Evolutionary conservation across 2,797 vertebrate genomes (phyloP).

Genomic region (Hypotaenidia okinawae): DNA sequence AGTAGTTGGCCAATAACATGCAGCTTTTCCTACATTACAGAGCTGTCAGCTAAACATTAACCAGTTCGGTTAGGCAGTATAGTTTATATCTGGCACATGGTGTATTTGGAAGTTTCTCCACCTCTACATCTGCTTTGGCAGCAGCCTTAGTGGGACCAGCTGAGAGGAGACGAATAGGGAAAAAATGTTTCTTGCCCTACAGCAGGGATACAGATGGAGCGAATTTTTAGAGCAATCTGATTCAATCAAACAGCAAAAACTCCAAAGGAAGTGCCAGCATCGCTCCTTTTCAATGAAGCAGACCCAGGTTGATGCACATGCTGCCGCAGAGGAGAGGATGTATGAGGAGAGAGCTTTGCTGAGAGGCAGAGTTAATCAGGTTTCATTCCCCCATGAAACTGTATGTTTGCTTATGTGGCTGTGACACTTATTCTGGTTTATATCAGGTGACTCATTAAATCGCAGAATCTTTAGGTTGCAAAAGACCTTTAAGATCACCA

Average conservation of each 20-base stretch:
- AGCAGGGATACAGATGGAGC: not conserved
- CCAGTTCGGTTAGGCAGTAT: not conserved
- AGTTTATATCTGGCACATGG: not conserved
- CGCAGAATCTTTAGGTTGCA: too few species aligned
- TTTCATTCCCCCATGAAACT: not conserved
- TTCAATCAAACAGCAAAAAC: not conserved
- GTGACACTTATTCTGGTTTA: not conserved
- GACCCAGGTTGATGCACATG: fast-evolving
- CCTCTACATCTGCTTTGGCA: not conserved
- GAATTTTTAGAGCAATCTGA: not conserved
- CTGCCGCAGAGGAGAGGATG: fast-evolving
- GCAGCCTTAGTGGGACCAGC: not conserved
- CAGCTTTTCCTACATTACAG: not conserved
- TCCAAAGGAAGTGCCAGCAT: not conserved
- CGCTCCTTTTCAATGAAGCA: not conserved
- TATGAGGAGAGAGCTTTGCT: not conserved
- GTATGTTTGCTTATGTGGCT: fast-evolving
- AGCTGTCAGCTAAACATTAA: slow-evolving; percentile 12
- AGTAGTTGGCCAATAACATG: not conserved
- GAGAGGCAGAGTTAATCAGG: not conserved
- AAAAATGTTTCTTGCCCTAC: not conserved
- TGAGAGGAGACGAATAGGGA: not conserved
- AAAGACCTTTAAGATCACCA: too few species aligned
- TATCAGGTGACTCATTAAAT: not conserved
- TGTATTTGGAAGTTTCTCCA: not conserved